phyloP scores from a whole-genome alignment of 2,888 invertebrate genomes.

The Idaea aversata region DNA sequence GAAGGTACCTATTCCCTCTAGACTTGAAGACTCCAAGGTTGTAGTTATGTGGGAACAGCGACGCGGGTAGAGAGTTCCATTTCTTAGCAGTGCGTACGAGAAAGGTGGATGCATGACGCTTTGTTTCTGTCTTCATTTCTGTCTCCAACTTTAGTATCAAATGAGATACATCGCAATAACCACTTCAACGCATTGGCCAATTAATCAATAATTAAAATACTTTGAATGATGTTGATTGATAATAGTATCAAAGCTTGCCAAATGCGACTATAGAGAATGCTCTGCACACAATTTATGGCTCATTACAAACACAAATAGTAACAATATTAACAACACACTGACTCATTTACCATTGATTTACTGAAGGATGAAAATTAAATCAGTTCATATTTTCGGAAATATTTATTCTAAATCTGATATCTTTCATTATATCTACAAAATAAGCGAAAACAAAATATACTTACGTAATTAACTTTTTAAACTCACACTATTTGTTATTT shows the following conservation, averaged over 20 bases:
- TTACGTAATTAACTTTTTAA: too few relatives aligned
- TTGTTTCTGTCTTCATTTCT: too few relatives aligned
- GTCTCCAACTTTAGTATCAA: neutral
- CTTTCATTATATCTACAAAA: neutral
- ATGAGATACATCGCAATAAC: neutral
- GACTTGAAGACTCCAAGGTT: too few relatives aligned
- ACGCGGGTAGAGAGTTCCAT: too few relatives aligned
- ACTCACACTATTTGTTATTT: too few relatives aligned
- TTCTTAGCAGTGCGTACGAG: too few relatives aligned
- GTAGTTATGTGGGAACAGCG: too few relatives aligned
- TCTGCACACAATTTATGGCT: constrained; percentile 5
- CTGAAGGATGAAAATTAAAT: neutral
- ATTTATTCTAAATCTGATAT: too few relatives aligned
- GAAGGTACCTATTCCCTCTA: too few relatives aligned
- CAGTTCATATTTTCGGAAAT: neutral
- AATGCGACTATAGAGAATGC: neutral
- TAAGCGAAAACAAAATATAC: too few relatives aligned
- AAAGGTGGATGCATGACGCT: too few relatives aligned
- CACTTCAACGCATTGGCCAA: neutral
- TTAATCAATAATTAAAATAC: constrained; percentile 1
- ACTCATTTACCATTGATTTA: neutral
- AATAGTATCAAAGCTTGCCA: constrained; percentile 1
- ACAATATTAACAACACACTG: neutral
- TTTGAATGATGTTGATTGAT: constrained; percentile 1
- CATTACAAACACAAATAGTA: constrained; percentile 2